These are phyloP conservation scores for Copsychus sechellarum DNA, from an alignment of 2,113 vertebrate genomes.

Conservation along the genomic window DNA sequence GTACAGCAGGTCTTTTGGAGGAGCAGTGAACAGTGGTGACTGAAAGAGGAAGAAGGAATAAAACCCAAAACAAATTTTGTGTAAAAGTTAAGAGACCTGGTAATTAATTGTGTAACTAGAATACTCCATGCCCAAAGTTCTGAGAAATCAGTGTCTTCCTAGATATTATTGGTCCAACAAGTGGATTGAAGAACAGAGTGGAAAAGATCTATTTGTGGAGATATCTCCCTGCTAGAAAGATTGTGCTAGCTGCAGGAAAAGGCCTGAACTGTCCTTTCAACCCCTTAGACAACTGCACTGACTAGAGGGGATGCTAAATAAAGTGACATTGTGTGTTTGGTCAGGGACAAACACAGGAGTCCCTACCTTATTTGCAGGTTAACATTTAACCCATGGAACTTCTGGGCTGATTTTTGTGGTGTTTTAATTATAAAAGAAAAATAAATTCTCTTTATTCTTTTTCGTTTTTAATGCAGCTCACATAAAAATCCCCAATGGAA, in stretches of 20 bases:
- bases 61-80: not conserved
- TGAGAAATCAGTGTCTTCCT: not conserved
- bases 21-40: not conserved
- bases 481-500: not conserved
- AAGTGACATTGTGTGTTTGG: not conserved
- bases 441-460: rapidly evolving
- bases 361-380: not conserved
- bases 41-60: not conserved
- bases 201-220: not conserved
- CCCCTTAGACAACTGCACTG: not conserved
- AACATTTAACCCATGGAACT: not conserved
- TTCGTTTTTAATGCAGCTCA: not conserved
- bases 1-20: not conserved
- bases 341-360: not conserved
- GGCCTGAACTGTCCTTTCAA: not conserved
- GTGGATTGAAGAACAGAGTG: not conserved
- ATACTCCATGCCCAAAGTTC: rapidly evolving
- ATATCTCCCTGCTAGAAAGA: not conserved
- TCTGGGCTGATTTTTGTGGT: not conserved
- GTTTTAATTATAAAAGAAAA: not conserved
- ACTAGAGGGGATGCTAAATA: not conserved
- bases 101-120: not conserved
- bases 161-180: not conserved
- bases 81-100: not conserved
- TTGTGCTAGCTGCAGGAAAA: not conserved